These are phyloP conservation scores for Knipowitschia caucasica DNA, from an alignment of 2,797 vertebrate species.

Conservation along the genomic window DNA sequence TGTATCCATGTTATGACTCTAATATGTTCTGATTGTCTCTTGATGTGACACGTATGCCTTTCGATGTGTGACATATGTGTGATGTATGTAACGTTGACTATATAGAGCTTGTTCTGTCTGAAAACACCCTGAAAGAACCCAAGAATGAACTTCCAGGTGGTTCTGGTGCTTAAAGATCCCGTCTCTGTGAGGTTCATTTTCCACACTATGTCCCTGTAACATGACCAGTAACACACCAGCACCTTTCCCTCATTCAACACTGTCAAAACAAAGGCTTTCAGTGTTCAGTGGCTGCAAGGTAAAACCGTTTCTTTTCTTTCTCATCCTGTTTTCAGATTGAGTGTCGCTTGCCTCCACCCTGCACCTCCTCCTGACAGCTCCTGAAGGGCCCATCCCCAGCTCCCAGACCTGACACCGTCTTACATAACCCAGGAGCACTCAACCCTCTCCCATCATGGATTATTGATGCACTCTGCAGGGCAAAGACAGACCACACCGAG, in stretches of 20 bases:
- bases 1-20: no score
- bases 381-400: slow-evolving; percentile 31
- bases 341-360: slow-evolving; percentile 6
- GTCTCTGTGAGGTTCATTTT: no score
- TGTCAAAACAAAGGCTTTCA: slow-evolving; percentile 5
- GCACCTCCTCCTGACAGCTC: slow-evolving; percentile 16
- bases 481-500: slow-evolving; percentile 30
- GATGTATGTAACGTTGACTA: no score
- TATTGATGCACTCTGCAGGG: slow-evolving; percentile 52
- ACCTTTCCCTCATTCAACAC: not conserved
- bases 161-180: no score
- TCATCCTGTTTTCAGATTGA: slow-evolving; percentile 12
- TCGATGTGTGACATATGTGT: no score
- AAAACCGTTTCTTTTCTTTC: no score
- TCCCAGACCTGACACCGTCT: slow-evolving; percentile 45
- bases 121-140: no score
- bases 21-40: no score
- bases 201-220: slow-evolving; percentile 30
- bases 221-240: slow-evolving; percentile 13
- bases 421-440: slow-evolving; percentile 50
- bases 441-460: slow-evolving; percentile 46
- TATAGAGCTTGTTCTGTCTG: no score
- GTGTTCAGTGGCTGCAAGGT: slow-evolving; percentile 6
- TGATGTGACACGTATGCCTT: no score
- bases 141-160: no score